Conservation (phyloP, 2,888 invertebrate species). For the Drosophila algonquin region DNA sequence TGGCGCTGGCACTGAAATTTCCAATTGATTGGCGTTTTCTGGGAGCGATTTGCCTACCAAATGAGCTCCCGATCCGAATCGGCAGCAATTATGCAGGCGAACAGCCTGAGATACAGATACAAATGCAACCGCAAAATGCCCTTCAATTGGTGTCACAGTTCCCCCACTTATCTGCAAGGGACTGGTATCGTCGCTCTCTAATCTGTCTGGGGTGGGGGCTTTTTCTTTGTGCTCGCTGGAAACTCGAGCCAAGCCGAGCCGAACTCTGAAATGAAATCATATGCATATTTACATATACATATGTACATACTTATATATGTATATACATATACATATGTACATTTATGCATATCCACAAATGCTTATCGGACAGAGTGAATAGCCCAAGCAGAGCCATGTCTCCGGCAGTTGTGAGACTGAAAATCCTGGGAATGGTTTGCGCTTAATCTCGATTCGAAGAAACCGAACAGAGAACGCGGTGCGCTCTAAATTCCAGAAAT, state of each 20-base stretch:
- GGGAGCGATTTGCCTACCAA: slow-evolving; percentile 49
- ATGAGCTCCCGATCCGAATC: slow-evolving; percentile 33
- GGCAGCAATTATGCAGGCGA: slow-evolving; percentile 69
- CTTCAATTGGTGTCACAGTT: slow-evolving; percentile 44
- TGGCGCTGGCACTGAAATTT: slow-evolving; percentile 51
- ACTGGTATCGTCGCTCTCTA: slow-evolving; percentile 11
- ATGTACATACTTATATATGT: background rate
- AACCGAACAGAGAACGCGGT: slow-evolving; percentile 8
- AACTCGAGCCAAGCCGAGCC: slow-evolving; percentile 8
- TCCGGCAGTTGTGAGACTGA: background rate
- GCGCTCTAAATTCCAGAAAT: slow-evolving; percentile 26
- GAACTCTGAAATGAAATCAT: background rate
- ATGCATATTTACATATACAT: background rate
- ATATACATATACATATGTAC: background rate
- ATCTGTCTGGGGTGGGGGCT: background rate
- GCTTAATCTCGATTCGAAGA: slow-evolving; percentile 41
- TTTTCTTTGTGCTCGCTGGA: slow-evolving; percentile 9
- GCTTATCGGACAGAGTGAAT: slow-evolving; percentile 20
- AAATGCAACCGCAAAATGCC: slow-evolving; percentile 3
- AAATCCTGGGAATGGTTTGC: slow-evolving; percentile 34
- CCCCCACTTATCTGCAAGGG: slow-evolving; percentile 22
- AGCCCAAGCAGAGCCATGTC: background rate
- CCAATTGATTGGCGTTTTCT: slow-evolving; percentile 70
- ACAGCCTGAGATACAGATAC: slow-evolving; percentile 35
- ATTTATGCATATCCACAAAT: background rate